Percentiles rank a stretch among this genome's conserved stretches.
These are phyloP conservation scores for Trisateles emortualis DNA, from an alignment of 2,888 invertebrate genomes.

Conservation along the genomic window DNA sequence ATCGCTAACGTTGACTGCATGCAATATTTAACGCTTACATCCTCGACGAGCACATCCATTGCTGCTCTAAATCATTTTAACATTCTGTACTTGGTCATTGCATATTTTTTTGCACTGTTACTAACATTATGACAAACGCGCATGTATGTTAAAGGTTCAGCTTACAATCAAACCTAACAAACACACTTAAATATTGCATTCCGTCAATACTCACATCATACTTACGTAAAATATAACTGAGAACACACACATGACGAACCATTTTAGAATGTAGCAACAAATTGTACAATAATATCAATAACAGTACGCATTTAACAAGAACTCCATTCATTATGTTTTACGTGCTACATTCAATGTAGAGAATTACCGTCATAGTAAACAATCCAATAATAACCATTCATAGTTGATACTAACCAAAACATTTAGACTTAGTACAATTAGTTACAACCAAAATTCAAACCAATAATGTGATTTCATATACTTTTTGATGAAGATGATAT, in stretches of 20 bases:
- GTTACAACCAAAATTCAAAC: constrained; percentile 38
- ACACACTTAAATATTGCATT: constrained; percentile 86
- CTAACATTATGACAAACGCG: constrained; percentile 68
- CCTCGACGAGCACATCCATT: constrained; percentile 71
- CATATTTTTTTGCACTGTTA: constrained; percentile 70
- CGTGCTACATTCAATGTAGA: constrained; percentile 47
- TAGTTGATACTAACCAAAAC: constrained; percentile 43
- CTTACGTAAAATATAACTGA: constrained; percentile 43
- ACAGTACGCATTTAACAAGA: constrained; percentile 20
- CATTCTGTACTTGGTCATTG: constrained; percentile 68
- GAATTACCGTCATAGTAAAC: constrained; percentile 49
- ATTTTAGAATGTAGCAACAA: constrained; percentile 54
- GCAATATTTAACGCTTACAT: constrained; percentile 85
- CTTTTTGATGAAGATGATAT: not conserved
- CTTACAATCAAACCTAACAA: constrained; percentile 64
- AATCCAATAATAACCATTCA: constrained; percentile 42
- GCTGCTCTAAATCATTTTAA: constrained; percentile 72
- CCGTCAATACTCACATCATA: constrained; percentile 79
- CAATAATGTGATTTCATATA: constrained; percentile 47
- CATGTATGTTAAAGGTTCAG: constrained; percentile 69
- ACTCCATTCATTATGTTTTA: constrained; percentile 34
- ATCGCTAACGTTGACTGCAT: constrained; percentile 85
- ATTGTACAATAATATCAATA: constrained; percentile 28
- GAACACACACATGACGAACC: constrained; percentile 70
- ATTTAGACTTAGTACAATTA: constrained; percentile 52